These are phyloP conservation scores for Esox masquinongy DNA, from an alignment of 2,797 vertebrate genomes.

Conservation along the genomic window DNA sequence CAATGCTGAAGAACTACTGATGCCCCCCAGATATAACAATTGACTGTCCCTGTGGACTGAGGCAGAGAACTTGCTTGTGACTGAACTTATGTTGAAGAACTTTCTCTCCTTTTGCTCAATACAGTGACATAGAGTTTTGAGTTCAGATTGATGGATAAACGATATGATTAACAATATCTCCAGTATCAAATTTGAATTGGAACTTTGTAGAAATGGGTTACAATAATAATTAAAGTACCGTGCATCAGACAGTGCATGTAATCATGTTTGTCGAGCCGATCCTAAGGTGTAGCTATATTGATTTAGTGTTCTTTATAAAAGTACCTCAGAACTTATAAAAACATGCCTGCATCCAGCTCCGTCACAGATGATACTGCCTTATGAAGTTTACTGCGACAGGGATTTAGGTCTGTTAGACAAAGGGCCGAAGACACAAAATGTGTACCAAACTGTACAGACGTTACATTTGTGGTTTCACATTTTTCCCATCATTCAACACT, in stretches of 20 bases:
- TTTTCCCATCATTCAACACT: background rate
- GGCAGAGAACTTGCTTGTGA: constrained; percentile 84
- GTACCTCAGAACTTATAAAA: background rate
- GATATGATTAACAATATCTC: background rate
- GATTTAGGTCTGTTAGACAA: constrained; percentile 1
- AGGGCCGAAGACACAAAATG: constrained; percentile 26
- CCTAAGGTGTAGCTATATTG: constrained; percentile 10
- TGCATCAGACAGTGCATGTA: constrained; percentile 35
- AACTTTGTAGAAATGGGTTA: constrained; percentile 77
- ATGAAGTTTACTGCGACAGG: constrained; percentile 28
- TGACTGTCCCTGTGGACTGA: constrained; percentile 85
- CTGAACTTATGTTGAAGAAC: background rate
- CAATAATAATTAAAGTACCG: constrained; percentile 36
- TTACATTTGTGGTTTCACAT: background rate
- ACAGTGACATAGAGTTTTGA: background rate
- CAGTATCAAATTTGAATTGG: constrained; percentile 74
- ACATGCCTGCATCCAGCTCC: background rate
- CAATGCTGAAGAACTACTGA: constrained; percentile 86
- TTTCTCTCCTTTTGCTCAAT: too few species aligned
- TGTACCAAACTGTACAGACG: background rate
- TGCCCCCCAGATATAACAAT: constrained; percentile 93
- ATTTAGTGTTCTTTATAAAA: constrained; percentile 2
- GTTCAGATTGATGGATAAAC: background rate
- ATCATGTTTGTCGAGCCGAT: constrained; percentile 19
- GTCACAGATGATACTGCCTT: constrained; percentile 15